Conservation (phyloP, 2,113 vertebrate species). For the Accipiter cooperii region DNA sequence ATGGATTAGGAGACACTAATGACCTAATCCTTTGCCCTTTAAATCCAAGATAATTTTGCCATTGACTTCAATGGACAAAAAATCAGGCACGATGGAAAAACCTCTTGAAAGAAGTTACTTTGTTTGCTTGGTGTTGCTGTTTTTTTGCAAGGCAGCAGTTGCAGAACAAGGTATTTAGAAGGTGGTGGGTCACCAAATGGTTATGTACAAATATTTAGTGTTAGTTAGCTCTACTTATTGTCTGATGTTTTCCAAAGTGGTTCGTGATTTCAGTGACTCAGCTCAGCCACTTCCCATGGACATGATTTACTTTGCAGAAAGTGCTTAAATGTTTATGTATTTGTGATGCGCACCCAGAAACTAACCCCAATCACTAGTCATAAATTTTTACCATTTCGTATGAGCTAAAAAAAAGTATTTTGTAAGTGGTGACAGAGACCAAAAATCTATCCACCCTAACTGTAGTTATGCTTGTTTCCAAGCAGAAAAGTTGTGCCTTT, state of each 20-base stretch:
- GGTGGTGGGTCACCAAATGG: background rate
- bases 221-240: background rate
- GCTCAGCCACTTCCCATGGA: background rate
- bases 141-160: background rate
- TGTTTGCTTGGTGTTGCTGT: background rate
- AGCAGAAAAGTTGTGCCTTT: background rate
- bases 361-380: background rate
- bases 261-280: background rate
- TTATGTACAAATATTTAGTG: background rate
- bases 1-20: constrained; percentile 40
- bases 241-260: background rate
- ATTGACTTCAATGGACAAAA: background rate
- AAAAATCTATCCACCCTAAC: background rate
- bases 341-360: background rate
- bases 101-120: background rate
- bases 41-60: constrained; percentile 11
- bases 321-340: background rate
- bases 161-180: background rate
- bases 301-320: background rate
- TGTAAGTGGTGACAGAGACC: background rate
- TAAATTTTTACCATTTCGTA: background rate
- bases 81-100: background rate
- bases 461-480: background rate
- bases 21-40: constrained; percentile 23
- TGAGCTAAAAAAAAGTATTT: background rate